These are phyloP conservation scores for Lycophotia porphyrea DNA, from an alignment of 2,888 invertebrate genomes.

Conservation along the genomic window DNA sequence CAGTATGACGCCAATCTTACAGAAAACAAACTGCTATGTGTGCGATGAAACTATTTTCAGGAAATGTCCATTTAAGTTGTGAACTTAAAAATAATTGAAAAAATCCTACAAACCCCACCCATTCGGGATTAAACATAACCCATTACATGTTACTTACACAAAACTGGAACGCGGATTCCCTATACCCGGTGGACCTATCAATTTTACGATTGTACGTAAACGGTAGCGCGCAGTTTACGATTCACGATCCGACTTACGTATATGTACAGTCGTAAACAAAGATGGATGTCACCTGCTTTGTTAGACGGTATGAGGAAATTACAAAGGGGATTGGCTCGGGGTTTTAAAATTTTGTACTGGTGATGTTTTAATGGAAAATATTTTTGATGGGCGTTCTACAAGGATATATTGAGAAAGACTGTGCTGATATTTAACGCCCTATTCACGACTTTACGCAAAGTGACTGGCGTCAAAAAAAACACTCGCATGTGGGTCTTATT, in stretches of 20 bases:
- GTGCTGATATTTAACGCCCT: neutral
- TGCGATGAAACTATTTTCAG: neutral
- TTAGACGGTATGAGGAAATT: conserved; percentile 36
- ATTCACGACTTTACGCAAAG: neutral
- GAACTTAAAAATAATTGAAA: neutral
- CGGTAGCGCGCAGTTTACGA: conserved; percentile 59
- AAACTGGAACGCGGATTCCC: conserved; percentile 53
- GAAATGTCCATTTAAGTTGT: neutral
- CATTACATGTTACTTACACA: conserved; percentile 48
- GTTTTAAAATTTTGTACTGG: conserved; percentile 28
- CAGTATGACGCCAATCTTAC: neutral
- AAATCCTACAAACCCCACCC: neutral
- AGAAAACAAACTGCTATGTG: neutral
- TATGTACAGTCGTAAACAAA: conserved; percentile 58
- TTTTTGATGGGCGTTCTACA: conserved; percentile 14
- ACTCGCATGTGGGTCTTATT: too few relatives aligned
- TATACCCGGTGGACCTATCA: conserved; percentile 61
- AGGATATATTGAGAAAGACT: neutral
- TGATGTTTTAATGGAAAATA: neutral
- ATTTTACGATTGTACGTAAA: conserved; percentile 66
- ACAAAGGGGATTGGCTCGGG: conserved; percentile 16
- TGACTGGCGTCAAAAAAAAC: neutral
- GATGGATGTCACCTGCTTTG: conserved; percentile 64
- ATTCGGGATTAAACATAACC: conserved; percentile 47
- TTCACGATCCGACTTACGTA: conserved; percentile 53